Percentiles rank a stretch among this genome's conserved stretches.
Evolutionary conservation across 2,797 vertebrate genomes (phyloP).

Genomic region (Picus viridis): DNA sequence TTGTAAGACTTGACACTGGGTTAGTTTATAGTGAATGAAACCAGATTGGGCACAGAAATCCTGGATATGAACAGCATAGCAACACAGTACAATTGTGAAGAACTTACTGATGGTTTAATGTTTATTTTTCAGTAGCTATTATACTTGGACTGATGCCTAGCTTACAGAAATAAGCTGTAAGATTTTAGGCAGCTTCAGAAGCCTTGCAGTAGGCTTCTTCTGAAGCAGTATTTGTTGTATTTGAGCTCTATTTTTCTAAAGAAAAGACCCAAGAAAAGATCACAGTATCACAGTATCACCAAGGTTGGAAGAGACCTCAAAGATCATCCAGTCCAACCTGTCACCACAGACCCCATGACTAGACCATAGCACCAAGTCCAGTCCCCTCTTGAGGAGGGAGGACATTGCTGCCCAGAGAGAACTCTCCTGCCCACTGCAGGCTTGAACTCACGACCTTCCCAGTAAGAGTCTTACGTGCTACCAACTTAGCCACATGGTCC

Average conservation of each 20-base stretch:
- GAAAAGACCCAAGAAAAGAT: not conserved
- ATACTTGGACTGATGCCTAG: slow-evolving; percentile 46
- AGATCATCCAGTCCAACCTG: no score
- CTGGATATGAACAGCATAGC: slow-evolving; percentile 35
- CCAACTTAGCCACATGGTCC: no score
- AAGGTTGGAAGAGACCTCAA: no score
- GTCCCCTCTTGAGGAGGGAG: no score
- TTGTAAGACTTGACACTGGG: not conserved
- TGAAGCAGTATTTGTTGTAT: slow-evolving; percentile 2
- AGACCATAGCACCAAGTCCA: no score
- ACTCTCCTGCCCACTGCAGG: no score
- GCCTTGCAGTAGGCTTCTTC: not conserved
- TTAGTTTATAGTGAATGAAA: slow-evolving; percentile 50
- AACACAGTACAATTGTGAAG: slow-evolving; percentile 34
- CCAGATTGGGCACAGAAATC: slow-evolving; percentile 39
- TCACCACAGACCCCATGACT: no score
- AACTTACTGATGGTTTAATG: slow-evolving; percentile 35
- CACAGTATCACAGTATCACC: no score
- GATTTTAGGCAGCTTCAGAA: slow-evolving; percentile 30
- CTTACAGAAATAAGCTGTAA: slow-evolving; percentile 39
- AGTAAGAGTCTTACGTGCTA: no score
- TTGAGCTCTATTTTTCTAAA: not conserved
- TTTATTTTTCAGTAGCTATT: slow-evolving; percentile 68
- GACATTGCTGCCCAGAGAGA: no score
- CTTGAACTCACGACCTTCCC: no score